Percentiles rank a stretch among this genome's conserved stretches.
These are phyloP conservation scores for Gasteruption jaculator DNA, from an alignment of 2,888 invertebrate species.

Conservation along the genomic window DNA sequence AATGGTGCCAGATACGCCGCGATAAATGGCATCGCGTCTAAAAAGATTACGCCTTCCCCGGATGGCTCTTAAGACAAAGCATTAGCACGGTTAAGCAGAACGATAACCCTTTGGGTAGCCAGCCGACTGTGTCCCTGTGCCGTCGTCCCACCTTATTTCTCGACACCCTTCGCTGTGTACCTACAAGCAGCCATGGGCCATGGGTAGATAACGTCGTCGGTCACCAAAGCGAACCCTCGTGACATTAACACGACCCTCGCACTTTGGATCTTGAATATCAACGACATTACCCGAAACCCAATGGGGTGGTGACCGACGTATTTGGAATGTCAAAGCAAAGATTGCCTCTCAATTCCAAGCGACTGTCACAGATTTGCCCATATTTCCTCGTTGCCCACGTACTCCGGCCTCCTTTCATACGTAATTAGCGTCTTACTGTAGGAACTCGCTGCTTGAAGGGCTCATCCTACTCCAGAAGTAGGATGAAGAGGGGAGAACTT, in stretches of 20 bases:
- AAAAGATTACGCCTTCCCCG: too few relatives aligned
- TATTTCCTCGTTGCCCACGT: too few relatives aligned
- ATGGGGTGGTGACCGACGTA: slow-evolving; percentile 23
- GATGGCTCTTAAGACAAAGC: too few relatives aligned
- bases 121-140: too few relatives aligned
- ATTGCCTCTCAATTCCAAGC: too few relatives aligned
- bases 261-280: slow-evolving; percentile 41
- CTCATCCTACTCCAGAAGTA: slow-evolving; percentile 10
- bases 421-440: background rate
- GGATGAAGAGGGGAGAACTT: slow-evolving; percentile 22
- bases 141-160: slow-evolving; percentile 14
- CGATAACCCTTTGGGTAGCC: too few relatives aligned
- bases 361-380: too few relatives aligned
- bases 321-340: slow-evolving; percentile 28
- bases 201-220: slow-evolving; percentile 35
- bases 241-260: slow-evolving; percentile 40
- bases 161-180: slow-evolving; percentile 17
- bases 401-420: background rate
- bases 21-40: too few relatives aligned
- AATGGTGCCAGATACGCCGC: too few relatives aligned
- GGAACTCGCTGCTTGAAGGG: slow-evolving; percentile 12
- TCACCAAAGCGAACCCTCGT: slow-evolving; percentile 28
- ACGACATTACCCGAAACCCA: slow-evolving; percentile 32
- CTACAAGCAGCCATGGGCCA: slow-evolving; percentile 26
- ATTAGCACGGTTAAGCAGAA: too few relatives aligned